Evolutionary conservation across 2,888 invertebrate genomes (phyloP).

Genomic region (Ophioninae sp.): DNA sequence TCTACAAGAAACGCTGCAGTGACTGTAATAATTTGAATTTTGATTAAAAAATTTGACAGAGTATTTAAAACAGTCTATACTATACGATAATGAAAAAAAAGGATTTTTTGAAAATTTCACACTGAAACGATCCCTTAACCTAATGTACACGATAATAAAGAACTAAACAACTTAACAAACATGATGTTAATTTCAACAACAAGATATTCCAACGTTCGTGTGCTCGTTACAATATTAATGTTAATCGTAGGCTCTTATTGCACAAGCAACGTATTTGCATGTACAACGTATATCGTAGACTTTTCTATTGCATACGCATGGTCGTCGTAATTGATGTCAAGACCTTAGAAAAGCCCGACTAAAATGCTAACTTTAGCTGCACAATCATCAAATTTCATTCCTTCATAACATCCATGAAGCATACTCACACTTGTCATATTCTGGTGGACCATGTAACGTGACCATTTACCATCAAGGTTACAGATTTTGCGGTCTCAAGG

Average conservation of each 20-base stretch:
- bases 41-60: too few relatives aligned
- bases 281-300: conserved; percentile 32
- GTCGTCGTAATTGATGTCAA: conserved; percentile 36
- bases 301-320: conserved; percentile 25
- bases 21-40: too few relatives aligned
- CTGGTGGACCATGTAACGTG: background rate
- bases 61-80: too few relatives aligned
- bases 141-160: background rate
- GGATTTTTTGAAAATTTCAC: too few relatives aligned
- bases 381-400: background rate
- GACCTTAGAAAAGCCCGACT: conserved; percentile 23
- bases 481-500: too few relatives aligned
- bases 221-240: conserved; percentile 30
- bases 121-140: too few relatives aligned
- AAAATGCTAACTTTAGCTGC: conserved; percentile 54
- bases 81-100: too few relatives aligned
- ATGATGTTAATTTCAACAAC: too few relatives aligned
- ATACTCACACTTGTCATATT: conserved; percentile 26
- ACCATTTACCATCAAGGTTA: too few relatives aligned
- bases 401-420: too few relatives aligned
- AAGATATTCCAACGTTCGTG: background rate
- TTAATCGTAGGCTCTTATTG: conserved; percentile 35
- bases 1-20: too few relatives aligned
- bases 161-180: background rate
- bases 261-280: conserved; percentile 31